Evolutionary conservation across 2,888 invertebrate genomes (phyloP).

Genomic region (Lathronympha strigana): DNA sequence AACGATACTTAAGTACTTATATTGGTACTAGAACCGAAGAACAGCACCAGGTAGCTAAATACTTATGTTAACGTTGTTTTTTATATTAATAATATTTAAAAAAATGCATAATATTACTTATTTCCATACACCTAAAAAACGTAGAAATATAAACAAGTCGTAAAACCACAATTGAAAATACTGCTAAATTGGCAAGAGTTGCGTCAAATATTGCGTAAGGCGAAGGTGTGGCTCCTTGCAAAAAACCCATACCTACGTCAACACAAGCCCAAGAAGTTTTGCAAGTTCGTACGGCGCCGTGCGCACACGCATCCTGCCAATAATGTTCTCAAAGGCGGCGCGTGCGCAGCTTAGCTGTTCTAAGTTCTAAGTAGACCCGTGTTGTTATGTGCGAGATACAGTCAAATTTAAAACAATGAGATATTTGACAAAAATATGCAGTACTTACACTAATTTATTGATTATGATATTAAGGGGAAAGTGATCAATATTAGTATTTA

Average conservation of each 20-base stretch:
- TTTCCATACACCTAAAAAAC: background rate
- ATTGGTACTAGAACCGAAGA: too few species aligned
- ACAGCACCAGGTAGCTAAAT: too few species aligned
- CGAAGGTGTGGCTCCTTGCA: slow-evolving; percentile 32
- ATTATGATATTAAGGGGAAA: too few species aligned
- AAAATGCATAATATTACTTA: too few species aligned
- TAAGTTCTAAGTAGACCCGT: background rate
- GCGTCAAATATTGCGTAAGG: slow-evolving; percentile 25
- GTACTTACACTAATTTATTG: too few species aligned
- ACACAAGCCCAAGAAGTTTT: slow-evolving; percentile 23
- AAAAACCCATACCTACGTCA: slow-evolving; percentile 38
- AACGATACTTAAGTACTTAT: too few species aligned
- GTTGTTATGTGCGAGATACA: too few species aligned
- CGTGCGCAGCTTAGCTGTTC: background rate
- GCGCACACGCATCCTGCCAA: slow-evolving; percentile 4
- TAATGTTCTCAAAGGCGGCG: background rate
- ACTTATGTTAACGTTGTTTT: background rate
- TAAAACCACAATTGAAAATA: slow-evolving; percentile 7
- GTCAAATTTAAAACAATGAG: too few species aligned
- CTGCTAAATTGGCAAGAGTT: background rate
- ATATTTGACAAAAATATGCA: too few species aligned
- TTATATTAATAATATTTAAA: background rate
- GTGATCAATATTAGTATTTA: too few species aligned
- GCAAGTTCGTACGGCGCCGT: slow-evolving; percentile 16
- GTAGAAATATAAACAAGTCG: background rate